Percentiles rank a stretch among this genome's conserved stretches.
These are phyloP conservation scores for Gerris lacustris DNA, from an alignment of 2,888 invertebrate genomes.

Conservation along the genomic window DNA sequence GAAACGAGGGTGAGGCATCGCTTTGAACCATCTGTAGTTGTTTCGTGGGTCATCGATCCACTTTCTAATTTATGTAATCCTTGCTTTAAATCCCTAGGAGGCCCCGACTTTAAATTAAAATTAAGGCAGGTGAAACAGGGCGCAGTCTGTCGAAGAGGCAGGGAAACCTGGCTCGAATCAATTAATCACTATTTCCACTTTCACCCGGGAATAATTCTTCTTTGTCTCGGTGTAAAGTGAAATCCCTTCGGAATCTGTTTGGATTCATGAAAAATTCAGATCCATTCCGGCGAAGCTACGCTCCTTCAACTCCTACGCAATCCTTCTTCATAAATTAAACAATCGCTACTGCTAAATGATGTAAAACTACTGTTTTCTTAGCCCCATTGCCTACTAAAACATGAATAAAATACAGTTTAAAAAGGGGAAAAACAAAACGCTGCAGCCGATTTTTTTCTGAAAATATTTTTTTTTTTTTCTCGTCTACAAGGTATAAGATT, in stretches of 20 bases:
- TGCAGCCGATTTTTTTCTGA: too few relatives aligned
- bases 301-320: neutral
- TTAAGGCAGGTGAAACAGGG: slow-evolving; percentile 1
- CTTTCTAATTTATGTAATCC: slow-evolving; percentile 1
- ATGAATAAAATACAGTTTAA: too few relatives aligned
- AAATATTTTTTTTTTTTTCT: too few relatives aligned
- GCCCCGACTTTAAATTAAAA: neutral
- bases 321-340: slow-evolving; percentile 3
- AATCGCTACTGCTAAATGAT: neutral
- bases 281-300: neutral
- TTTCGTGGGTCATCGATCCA: neutral
- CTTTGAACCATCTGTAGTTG: too few relatives aligned
- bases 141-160: neutral
- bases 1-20: too few relatives aligned
- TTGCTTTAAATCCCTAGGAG: neutral
- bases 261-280: slow-evolving; percentile 1
- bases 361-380: neutral
- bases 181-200: slow-evolving; percentile 3
- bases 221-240: neutral
- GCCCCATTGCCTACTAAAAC: too few relatives aligned
- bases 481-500: neutral
- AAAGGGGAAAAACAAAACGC: too few relatives aligned
- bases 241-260: neutral
- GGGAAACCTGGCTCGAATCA: neutral
- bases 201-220: neutral